Percentiles rank a stretch among this genome's conserved stretches.
phyloP scores from a whole-genome alignment of 2,797 vertebrate species.

The Rhynchonycteris naso region DNA sequence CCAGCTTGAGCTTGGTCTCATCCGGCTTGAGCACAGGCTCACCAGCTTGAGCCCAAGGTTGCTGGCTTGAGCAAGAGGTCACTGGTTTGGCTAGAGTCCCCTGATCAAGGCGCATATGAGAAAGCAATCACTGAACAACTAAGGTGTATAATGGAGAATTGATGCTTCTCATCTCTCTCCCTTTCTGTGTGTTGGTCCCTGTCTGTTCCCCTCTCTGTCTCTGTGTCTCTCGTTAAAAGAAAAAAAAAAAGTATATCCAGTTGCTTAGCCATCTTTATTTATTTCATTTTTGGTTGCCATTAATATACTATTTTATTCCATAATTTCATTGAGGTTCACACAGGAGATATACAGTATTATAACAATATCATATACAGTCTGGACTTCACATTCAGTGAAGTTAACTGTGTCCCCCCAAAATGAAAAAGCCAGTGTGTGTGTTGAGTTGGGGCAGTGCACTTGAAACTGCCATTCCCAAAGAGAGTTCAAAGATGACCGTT shows the following conservation, averaged over 20 bases:
- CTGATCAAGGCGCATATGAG: too few relatives aligned
- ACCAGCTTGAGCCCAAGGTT: too few relatives aligned
- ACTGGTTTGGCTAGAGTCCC: too few relatives aligned
- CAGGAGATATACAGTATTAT: neutral
- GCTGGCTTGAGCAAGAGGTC: too few relatives aligned
- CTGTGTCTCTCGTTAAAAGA: too few relatives aligned
- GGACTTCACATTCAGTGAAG: neutral
- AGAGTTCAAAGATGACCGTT: neutral
- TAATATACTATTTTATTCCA: neutral
- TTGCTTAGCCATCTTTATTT: neutral
- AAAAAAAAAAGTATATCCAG: neutral
- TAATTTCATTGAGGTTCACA: neutral
- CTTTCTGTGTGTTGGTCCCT: too few relatives aligned
- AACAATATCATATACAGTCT: neutral
- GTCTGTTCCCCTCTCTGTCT: too few relatives aligned
- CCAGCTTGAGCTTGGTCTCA: too few relatives aligned
- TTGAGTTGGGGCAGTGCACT: accelerated
- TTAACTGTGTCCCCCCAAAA: neutral
- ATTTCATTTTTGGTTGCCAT: neutral
- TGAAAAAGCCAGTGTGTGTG: neutral
- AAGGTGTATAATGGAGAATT: too few relatives aligned
- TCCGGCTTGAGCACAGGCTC: too few relatives aligned
- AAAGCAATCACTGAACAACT: too few relatives aligned
- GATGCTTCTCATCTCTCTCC: too few relatives aligned
- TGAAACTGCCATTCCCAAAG: neutral